Evolutionary conservation across 1,140 invertebrate genomes (phyloP).

Genomic region (Steinernema khuongi): DNA sequence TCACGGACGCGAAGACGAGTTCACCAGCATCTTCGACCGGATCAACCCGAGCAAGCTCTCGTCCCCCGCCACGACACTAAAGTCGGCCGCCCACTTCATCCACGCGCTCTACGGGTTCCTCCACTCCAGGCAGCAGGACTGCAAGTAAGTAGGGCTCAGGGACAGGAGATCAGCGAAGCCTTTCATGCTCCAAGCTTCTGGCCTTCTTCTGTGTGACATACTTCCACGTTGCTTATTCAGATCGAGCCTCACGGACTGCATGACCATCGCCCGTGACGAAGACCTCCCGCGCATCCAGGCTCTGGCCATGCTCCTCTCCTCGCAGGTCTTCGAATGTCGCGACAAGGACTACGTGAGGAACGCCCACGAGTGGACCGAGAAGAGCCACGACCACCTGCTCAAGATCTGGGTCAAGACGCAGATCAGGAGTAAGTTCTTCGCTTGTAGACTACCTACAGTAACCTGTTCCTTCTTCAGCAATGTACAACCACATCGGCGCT

Average conservation of each 20-base stretch:
- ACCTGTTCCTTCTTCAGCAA: not conserved
- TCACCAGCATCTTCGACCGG: not conserved
- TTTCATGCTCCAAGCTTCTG: no score
- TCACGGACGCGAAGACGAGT: not conserved
- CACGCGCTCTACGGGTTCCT: constrained; percentile 2
- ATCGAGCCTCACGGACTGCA: not conserved
- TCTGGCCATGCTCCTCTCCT: not conserved
- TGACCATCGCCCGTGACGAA: not conserved
- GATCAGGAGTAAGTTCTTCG: no score
- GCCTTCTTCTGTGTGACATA: no score
- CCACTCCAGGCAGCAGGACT: constrained; percentile 2
- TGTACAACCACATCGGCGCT: not conserved
- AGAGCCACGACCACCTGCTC: not conserved
- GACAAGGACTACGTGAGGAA: not conserved
- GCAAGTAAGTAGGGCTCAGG: not conserved
- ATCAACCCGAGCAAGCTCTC: not conserved
- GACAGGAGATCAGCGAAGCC: no score
- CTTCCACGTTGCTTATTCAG: no score
- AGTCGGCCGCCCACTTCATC: not conserved
- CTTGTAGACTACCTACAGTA: no score
- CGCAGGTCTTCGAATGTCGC: not conserved
- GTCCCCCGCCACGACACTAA: not conserved
- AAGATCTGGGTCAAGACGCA: not conserved
- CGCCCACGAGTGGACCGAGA: not conserved
- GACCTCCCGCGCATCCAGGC: not conserved